phyloP scores from a whole-genome alignment of 2,113 vertebrate genomes.

The Neotragus moschatus region DNA sequence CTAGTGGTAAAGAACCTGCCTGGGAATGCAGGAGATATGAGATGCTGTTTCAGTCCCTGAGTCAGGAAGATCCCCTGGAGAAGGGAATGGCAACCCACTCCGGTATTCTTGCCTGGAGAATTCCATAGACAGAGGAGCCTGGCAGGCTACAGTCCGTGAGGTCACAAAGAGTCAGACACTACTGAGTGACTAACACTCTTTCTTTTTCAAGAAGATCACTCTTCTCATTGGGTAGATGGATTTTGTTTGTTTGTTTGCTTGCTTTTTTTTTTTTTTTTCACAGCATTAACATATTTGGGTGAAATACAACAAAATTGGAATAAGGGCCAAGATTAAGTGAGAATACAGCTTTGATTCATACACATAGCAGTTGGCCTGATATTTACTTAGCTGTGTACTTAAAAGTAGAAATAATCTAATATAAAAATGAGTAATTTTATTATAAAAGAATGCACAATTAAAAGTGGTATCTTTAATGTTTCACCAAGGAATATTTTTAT shows the following conservation, averaged over 20 bases:
- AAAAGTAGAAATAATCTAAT: not conserved
- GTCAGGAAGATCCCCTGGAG: not conserved
- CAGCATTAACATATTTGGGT: not conserved
- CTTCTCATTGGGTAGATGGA: not conserved
- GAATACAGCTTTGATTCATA: not conserved
- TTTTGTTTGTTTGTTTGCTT: not conserved
- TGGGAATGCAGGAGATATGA: not conserved
- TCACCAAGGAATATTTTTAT: not conserved
- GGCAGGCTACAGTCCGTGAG: accelerated
- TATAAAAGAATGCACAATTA: not conserved
- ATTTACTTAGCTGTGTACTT: not conserved
- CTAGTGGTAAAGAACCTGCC: not conserved
- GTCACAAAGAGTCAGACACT: not conserved
- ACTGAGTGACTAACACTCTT: not conserved
- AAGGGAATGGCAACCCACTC: not conserved
- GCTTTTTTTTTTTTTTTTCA: not conserved
- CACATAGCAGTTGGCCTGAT: not conserved
- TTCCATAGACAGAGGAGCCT: not conserved
- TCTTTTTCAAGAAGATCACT: not conserved
- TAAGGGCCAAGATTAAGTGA: not conserved
- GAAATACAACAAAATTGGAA: not conserved
- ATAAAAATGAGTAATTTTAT: not conserved
- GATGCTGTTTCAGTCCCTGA: not conserved
- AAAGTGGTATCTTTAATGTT: not conserved
- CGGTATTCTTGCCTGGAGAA: not conserved